Evolutionary conservation across 2,797 vertebrate genomes (phyloP).

Genomic region (Hyperoplus immaculatus): DNA sequence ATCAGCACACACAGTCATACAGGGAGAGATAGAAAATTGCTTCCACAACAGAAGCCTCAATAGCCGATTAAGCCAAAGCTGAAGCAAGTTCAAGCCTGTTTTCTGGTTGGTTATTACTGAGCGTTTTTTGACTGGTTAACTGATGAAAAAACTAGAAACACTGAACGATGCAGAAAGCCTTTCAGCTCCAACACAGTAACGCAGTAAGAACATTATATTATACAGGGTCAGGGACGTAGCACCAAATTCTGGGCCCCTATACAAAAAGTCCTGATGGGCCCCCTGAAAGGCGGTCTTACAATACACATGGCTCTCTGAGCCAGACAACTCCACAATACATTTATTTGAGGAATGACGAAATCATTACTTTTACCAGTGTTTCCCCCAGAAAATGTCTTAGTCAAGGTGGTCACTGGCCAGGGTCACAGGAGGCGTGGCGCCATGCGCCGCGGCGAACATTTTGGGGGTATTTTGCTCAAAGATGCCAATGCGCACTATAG

Average conservation of each 20-base stretch:
- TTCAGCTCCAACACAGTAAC: neutral
- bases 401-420: too few species aligned
- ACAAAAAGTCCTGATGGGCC: too few species aligned
- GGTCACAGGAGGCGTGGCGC: too few species aligned
- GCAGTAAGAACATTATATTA: neutral
- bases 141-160: constrained; percentile 8
- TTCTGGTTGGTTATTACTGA: neutral
- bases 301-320: too few species aligned
- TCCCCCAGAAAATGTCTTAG: too few species aligned
- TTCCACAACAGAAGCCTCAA: neutral
- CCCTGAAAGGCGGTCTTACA: too few species aligned
- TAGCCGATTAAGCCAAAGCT: constrained; percentile 1
- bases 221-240: neutral
- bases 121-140: constrained; percentile 1
- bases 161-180: neutral
- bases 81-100: constrained; percentile 11
- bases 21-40: constrained; percentile 16
- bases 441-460: too few species aligned
- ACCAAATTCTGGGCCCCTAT: neutral
- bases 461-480: too few species aligned
- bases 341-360: too few species aligned
- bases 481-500: too few species aligned
- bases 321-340: too few species aligned
- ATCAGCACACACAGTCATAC: neutral
- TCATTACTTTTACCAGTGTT: too few species aligned